Percentiles rank a stretch among this genome's conserved stretches.
Conservation (phyloP, 2,888 invertebrate species). For the Acrobasis consociella region DNA sequence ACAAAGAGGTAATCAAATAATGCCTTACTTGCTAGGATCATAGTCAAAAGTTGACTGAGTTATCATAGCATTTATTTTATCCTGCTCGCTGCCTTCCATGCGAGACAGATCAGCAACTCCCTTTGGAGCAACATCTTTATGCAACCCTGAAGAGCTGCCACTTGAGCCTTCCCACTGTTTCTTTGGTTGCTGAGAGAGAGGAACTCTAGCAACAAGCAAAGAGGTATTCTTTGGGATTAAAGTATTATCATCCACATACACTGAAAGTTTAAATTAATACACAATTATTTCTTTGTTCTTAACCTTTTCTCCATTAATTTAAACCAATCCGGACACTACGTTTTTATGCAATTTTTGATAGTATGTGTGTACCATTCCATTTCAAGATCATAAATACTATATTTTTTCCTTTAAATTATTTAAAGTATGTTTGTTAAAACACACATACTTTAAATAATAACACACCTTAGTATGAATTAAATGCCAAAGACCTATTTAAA, state of each 20-base stretch:
- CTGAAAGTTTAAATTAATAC: constrained; percentile 72
- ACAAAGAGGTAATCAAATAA: constrained; percentile 2
- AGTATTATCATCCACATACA: constrained; percentile 94
- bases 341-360: too few species aligned
- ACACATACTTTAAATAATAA: too few species aligned
- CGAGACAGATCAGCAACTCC: constrained; percentile 92
- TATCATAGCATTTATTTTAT: constrained; percentile 99
- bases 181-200: constrained; percentile 90
- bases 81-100: constrained; percentile 97
- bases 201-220: constrained; percentile 96
- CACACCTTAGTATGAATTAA: too few species aligned
- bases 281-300: background rate
- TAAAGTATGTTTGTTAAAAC: too few species aligned
- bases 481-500: too few species aligned
- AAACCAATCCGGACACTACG: too few species aligned
- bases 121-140: constrained; percentile 78
- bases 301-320: too few species aligned
- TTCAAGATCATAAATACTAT: too few species aligned
- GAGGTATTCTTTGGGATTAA: constrained; percentile 99
- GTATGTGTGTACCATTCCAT: too few species aligned
- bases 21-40: constrained; percentile 95
- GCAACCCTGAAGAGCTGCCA: constrained; percentile 69
- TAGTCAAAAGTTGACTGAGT: constrained; percentile 98
- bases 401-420: too few species aligned
- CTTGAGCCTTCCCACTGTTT: constrained; percentile 87